Evolutionary conservation across 2,888 invertebrate genomes (phyloP), one percentile per base, ranked within the genome.

Genomic region (Apantesis nais): DNA sequence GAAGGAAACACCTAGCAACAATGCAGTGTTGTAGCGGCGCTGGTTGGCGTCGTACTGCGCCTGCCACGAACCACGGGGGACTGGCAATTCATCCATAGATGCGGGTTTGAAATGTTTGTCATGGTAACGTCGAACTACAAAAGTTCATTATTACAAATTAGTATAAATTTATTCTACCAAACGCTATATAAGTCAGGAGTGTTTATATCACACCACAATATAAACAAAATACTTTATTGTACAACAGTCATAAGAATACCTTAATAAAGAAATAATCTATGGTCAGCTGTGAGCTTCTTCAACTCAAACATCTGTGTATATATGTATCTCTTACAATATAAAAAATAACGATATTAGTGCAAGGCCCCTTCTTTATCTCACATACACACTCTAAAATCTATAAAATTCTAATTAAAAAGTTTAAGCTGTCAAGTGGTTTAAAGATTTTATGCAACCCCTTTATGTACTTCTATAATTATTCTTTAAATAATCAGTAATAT

Each of bases 61-160:
- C 87, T 97, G 95, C 98, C 98, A 98, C 34, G 97, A 97, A 70
- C 98, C 98, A 72, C 95, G 92, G 1, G 98, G 98, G 66, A 97
- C 95, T 0, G 98, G 97, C 87, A 98, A 89, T 87, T 98, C 98
- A 83, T 98, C 97, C 96, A 97, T 96, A 19, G 96, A 96, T 2
- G 96, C 88, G 0, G 90, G 86, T 85, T 93, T 93, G 88, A 93
- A 91, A 76, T 89, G 85, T 70, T n/a, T 1, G 37, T 80, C 90
- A 29, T 82, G 88, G 78, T 92, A 91, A 76, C 93, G 92, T 1
- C 95, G 91, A 55, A 88, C 95, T 94, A 85, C 8, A 77, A 78
- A 8, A 58, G 16, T 48, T 8, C 22, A 48, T 48, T 48, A 16
- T 22, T 12, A 14, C 7, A 48, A 48, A 7, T 22, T 48, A 48